Evolutionary conservation across 2,888 invertebrate genomes (phyloP).

Genomic region (Lycophotia porphyrea): DNA sequence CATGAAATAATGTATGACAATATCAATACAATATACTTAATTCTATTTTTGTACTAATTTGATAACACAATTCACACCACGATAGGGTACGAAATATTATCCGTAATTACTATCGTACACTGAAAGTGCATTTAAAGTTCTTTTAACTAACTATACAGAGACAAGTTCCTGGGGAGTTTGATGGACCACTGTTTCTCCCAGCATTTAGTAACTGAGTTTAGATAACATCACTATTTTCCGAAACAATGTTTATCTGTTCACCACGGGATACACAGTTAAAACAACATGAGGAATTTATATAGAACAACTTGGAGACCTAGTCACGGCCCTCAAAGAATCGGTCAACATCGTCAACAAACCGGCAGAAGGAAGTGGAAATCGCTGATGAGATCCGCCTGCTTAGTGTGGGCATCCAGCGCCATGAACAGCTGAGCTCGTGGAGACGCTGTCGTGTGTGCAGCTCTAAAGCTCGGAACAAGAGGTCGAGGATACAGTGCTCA

Average conservation of each 20-base stretch:
- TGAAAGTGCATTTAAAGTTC: too few species aligned
- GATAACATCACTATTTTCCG: neutral
- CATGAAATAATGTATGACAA: too few species aligned
- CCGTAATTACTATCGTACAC: too few species aligned
- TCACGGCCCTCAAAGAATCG: neutral
- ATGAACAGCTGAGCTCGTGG: neutral
- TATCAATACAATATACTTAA: too few species aligned
- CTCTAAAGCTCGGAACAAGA: neutral
- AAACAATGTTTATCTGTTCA: neutral
- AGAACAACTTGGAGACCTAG: neutral
- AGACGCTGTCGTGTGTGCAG: neutral
- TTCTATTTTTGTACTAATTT: too few species aligned
- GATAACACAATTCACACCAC: too few species aligned
- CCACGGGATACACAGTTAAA: neutral
- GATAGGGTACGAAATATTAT: too few species aligned
- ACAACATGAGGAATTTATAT: neutral
- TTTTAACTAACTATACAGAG: too few species aligned
- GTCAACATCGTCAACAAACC: neutral
- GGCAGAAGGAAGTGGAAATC: neutral
- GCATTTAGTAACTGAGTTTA: neutral
- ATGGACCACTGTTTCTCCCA: neutral
- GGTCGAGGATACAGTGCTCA: neutral
- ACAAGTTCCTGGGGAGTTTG: neutral
- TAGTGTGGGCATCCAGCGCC: neutral
- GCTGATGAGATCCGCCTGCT: neutral